These are phyloP conservation scores for Percina caprodes DNA, from an alignment of 2,113 vertebrate species.

Conservation along the genomic window DNA sequence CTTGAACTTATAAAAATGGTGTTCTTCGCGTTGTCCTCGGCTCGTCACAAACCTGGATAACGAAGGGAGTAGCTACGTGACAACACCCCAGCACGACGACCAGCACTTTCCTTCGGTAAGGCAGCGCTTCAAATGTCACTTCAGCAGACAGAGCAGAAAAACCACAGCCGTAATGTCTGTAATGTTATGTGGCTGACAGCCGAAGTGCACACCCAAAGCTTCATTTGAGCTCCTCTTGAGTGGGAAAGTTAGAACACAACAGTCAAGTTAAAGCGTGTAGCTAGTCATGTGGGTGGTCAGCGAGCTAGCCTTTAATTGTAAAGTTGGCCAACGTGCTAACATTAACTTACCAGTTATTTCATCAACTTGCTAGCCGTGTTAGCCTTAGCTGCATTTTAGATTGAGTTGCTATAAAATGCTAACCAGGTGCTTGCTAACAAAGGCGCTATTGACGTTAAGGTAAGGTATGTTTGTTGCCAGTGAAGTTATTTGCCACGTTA, in stretches of 20 bases:
- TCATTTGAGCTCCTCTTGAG: background rate
- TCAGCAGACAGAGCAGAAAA: conserved; percentile 38
- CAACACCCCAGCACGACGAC: conserved; percentile 67
- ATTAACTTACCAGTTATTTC: conserved; percentile 37
- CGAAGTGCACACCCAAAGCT: background rate
- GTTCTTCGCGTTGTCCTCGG: conserved; percentile 59
- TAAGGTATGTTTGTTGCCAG: background rate
- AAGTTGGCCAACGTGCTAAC: conserved; percentile 39
- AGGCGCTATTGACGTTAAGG: conserved; percentile 11
- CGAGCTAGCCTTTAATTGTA: background rate
- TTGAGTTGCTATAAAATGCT: conserved; percentile 32
- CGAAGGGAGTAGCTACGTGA: conserved; percentile 65
- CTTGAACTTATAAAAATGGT: conserved; percentile 69
- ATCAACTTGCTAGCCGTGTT: conserved; percentile 64
- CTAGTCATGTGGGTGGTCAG: background rate
- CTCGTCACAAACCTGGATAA: conserved; percentile 80
- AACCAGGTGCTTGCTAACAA: conserved; percentile 59
- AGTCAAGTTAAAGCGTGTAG: background rate
- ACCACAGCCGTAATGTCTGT: conserved; percentile 8
- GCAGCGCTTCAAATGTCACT: conserved; percentile 32
- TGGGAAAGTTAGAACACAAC: background rate
- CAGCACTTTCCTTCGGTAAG: conserved; percentile 67
- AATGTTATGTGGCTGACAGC: conserved; percentile 32
- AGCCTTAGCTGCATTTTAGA: conserved; percentile 60
- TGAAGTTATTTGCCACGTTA: conserved; percentile 35